These are phyloP conservation scores for Stenopsyche tienmushanensis DNA, from an alignment of 1,140 invertebrate species.

Conservation along the genomic window DNA sequence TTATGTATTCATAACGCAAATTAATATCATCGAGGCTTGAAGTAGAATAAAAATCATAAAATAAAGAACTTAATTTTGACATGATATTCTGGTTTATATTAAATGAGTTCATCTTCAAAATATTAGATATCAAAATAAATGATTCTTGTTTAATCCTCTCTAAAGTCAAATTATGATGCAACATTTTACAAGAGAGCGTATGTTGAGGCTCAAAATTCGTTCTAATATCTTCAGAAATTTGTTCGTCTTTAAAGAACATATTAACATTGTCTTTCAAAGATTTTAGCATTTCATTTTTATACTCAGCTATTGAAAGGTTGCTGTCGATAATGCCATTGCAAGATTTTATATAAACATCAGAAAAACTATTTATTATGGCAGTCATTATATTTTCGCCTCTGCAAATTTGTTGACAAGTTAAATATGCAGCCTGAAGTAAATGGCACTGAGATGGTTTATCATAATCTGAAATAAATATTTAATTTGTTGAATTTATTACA, in stretches of 20 bases:
- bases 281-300: conserved; percentile 53
- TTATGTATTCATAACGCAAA: conserved; percentile 37
- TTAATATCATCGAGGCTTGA: conserved; percentile 42
- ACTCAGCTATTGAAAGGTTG: conserved; percentile 49
- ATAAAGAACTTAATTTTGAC: conserved; percentile 22
- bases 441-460: conserved; percentile 61
- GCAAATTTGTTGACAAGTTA: conserved; percentile 64
- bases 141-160: conserved; percentile 47
- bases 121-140: conserved; percentile 34
- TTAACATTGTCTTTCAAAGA: conserved; percentile 43
- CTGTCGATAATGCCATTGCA: conserved; percentile 56
- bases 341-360: conserved; percentile 70
- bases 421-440: conserved; percentile 63
- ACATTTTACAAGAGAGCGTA: conserved; percentile 37
- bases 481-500: conserved; percentile 6
- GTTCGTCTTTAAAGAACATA: conserved; percentile 40
- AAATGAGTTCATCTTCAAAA: neutral
- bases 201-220: neutral
- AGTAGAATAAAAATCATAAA: conserved; percentile 45
- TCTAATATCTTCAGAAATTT: conserved; percentile 14
- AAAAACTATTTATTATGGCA: conserved; percentile 60
- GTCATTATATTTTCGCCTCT: conserved; percentile 58
- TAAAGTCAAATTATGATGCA: conserved; percentile 44
- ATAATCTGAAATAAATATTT: conserved; percentile 47
- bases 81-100: neutral